A percentile compares a stretch with the other conserved stretches of the same genome.
Conservation (phyloP, 2,113 vertebrate genomes). For the Rhombomys opimus region DNA sequence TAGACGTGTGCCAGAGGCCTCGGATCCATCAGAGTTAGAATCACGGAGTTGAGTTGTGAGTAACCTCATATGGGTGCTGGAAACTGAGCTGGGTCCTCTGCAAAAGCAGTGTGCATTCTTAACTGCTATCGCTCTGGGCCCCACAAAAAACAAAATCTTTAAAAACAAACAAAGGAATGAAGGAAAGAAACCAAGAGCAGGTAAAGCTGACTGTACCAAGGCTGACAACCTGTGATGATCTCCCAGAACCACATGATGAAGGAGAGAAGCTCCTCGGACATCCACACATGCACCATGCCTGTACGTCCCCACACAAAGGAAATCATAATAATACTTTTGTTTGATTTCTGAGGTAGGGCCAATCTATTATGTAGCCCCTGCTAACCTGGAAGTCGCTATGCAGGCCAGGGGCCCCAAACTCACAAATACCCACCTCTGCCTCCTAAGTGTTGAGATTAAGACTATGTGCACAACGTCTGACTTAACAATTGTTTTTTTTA, state of each 20-base stretch:
- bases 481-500: neutral
- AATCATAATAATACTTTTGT: no score
- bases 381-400: neutral
- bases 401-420: neutral
- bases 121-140: neutral
- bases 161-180: no score
- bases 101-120: neutral
- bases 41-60: neutral
- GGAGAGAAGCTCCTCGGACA: no score
- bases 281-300: no score
- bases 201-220: no score
- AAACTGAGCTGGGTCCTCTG: neutral
- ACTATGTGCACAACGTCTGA: neutral
- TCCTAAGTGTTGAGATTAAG: neutral
- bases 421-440: neutral
- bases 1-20: neutral
- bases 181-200: no score
- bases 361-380: neutral
- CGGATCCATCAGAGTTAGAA: neutral
- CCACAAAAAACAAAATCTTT: neutral
- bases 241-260: no score
- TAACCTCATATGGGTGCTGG: neutral
- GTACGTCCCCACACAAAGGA: no score
- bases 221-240: no score
- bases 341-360: no score